Conservation (phyloP, 2,888 invertebrate genomes). For the Erebia epiphron region DNA sequence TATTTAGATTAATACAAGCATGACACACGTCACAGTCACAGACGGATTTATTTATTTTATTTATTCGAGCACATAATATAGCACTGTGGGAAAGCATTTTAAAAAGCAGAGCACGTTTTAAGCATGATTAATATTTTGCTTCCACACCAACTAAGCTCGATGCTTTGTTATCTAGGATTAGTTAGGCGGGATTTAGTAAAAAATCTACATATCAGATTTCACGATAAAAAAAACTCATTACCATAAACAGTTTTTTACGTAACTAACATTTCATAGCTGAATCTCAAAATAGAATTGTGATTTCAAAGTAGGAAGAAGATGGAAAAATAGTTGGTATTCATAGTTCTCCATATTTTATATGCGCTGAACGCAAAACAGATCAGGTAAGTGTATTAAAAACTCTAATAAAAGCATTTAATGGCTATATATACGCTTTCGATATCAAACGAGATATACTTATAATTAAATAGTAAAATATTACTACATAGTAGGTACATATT, state of each 20-base stretch:
- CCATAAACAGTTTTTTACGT: too few species aligned
- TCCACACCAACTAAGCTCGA: neutral
- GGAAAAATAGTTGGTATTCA: too few species aligned
- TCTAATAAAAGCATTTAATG: neutral
- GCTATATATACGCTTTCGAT: neutral
- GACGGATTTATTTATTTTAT: too few species aligned
- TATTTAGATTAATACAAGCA: too few species aligned
- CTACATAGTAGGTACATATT: conserved; percentile 47
- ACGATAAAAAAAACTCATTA: neutral
- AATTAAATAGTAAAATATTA: neutral
- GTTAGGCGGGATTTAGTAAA: neutral
- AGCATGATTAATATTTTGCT: neutral
- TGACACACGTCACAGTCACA: too few species aligned
- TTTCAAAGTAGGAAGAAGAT: too few species aligned
- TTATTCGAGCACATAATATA: neutral
- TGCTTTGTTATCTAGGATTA: conserved; percentile 1
- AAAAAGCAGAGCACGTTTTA: neutral
- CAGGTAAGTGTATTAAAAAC: too few species aligned
- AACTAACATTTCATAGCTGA: too few species aligned
- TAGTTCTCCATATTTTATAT: too few species aligned
- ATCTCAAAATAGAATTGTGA: too few species aligned
- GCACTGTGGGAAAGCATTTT: neutral
- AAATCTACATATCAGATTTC: neutral
- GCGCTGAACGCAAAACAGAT: too few species aligned
- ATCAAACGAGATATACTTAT: neutral